Evolutionary conservation across 2,113 vertebrate species (phyloP).

Genomic region (Phylloscopus whistleri): DNA sequence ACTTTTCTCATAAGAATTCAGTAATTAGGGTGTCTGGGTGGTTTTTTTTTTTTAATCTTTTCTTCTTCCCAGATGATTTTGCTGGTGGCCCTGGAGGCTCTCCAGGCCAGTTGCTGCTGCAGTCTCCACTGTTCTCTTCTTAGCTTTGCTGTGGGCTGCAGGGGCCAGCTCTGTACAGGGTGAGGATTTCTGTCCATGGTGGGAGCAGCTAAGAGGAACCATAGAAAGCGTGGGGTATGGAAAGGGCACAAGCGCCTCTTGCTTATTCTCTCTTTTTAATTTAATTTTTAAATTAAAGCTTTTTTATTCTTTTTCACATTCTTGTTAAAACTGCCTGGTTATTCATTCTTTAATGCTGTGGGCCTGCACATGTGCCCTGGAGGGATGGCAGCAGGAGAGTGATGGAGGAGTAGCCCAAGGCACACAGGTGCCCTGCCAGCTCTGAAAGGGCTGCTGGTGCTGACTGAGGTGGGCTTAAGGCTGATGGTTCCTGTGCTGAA

Average conservation of each 20-base stretch:
- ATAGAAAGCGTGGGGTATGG: background rate
- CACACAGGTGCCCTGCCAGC: accelerated
- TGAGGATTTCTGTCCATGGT: slow-evolving; percentile 9
- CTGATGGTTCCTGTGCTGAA: accelerated
- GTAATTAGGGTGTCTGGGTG: background rate
- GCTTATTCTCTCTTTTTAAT: slow-evolving; percentile 67
- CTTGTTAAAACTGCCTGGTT: slow-evolving; percentile 2
- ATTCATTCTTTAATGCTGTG: background rate
- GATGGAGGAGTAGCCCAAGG: background rate
- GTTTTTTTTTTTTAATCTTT: background rate
- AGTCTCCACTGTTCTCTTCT: background rate
- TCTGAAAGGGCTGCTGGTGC: background rate
- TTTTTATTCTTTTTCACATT: slow-evolving; percentile 60
- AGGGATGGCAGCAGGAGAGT: background rate
- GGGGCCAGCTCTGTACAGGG: background rate
- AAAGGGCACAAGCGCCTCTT: slow-evolving; percentile 33
- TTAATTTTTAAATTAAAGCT: slow-evolving; percentile 72
- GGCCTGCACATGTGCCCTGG: accelerated
- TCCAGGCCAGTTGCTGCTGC: slow-evolving; percentile 27
- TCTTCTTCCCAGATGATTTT: slow-evolving; percentile 12
- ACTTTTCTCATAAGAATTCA: background rate
- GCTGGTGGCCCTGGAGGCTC: slow-evolving; percentile 22
- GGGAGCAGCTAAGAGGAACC: background rate
- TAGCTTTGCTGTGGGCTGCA: background rate
- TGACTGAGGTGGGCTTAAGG: background rate